These are phyloP conservation scores for Euproctis similis DNA, from an alignment of 2,888 invertebrate species.

Conservation along the genomic window DNA sequence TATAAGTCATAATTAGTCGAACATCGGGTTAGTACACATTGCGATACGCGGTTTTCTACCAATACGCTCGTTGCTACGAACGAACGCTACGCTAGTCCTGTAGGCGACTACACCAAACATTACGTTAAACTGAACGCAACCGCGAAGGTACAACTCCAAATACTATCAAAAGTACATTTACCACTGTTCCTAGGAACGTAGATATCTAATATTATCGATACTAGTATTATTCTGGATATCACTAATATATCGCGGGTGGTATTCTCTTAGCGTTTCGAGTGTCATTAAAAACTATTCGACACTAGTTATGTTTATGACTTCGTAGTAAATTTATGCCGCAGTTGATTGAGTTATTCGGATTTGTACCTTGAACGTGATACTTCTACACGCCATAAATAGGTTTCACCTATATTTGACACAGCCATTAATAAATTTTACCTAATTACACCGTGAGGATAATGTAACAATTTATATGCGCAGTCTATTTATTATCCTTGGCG, in stretches of 20 bases:
- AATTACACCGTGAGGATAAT: slow-evolving; percentile 30
- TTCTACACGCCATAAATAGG: slow-evolving; percentile 33
- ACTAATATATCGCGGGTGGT: no score
- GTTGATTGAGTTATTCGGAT: background rate
- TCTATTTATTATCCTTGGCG: slow-evolving; percentile 23
- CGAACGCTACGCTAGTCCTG: slow-evolving; percentile 5
- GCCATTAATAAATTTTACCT: slow-evolving; percentile 49
- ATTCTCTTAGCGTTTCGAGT: no score
- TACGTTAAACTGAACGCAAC: background rate
- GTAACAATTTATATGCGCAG: slow-evolving; percentile 25
- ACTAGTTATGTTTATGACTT: no score
- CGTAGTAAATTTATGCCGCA: no score
- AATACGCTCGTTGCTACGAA: slow-evolving; percentile 8
- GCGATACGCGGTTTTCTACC: slow-evolving; percentile 5
- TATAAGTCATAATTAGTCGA: slow-evolving; percentile 28
- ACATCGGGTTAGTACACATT: slow-evolving; percentile 25
- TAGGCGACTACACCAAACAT: background rate
- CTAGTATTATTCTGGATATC: no score
- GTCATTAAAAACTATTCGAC: no score
- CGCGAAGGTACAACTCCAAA: background rate
- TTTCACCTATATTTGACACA: slow-evolving; percentile 52
- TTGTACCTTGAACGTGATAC: slow-evolving; percentile 7
- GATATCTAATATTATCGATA: no score
- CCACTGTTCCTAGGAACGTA: no score
- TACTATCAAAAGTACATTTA: background rate